A percentile compares a stretch with the other conserved stretches of the same genome.
phyloP scores from a whole-genome alignment of 2,113 vertebrate genomes.

The Calidris pygmaea region DNA sequence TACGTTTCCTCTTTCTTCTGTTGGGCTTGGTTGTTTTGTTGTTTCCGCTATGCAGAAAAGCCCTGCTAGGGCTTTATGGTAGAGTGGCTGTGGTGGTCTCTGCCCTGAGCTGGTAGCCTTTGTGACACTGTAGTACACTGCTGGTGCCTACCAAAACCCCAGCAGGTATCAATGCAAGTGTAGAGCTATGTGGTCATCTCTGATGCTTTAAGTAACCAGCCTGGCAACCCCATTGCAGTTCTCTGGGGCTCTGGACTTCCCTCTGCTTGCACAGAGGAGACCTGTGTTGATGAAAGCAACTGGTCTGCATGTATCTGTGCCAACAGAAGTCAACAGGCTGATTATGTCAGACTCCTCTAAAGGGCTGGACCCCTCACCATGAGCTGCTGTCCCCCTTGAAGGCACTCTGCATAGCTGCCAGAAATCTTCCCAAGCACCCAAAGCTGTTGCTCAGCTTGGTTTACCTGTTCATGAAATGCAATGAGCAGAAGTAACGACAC shows the following conservation, averaged over 20 bases:
- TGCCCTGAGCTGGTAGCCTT: neutral
- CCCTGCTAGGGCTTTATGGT: neutral
- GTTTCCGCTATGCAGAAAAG: neutral
- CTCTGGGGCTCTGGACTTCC: neutral
- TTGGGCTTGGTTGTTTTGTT: neutral
- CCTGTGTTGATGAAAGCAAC: neutral
- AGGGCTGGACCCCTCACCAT: neutral
- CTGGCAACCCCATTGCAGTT: neutral
- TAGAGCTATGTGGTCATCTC: rapidly evolving
- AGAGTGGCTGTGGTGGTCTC: neutral
- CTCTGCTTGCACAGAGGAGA: neutral
- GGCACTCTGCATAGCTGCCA: neutral
- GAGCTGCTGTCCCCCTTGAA: neutral
- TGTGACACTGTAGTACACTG: neutral
- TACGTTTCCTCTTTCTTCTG: neutral
- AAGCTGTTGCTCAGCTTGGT: neutral
- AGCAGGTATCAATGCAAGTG: neutral
- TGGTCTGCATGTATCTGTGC: neutral
- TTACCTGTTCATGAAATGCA: neutral
- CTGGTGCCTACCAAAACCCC: neutral
- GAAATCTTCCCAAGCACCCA: neutral
- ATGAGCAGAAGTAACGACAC: neutral
- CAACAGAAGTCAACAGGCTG: neutral
- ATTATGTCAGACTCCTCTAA: neutral
- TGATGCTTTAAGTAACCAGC: neutral